Evolutionary conservation across 2,797 vertebrate genomes (phyloP), one percentile per base, ranked within the genome.

Genomic region (Liasis olivaceus): DNA sequence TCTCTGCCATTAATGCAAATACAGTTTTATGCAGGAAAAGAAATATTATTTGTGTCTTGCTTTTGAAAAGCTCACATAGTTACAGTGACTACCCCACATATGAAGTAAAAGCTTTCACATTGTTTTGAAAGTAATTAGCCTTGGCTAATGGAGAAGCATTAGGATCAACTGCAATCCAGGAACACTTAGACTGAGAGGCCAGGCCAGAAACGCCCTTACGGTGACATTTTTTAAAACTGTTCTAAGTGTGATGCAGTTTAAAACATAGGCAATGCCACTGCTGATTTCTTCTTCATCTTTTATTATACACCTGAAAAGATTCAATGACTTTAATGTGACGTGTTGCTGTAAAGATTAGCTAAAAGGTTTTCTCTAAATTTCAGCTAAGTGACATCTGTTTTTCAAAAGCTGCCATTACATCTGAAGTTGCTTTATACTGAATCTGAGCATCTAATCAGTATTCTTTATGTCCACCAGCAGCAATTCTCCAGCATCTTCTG

Each of bases 71-170:
- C 91, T 95, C 88, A 7, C 0, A 84, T 0, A 31, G 3, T 2
- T 90, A 0, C 51, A 84, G 85, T 90, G 87, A 0, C 26, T 0
- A 95, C 89, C 89, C 4, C 91, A 62, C 2, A 91, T 58, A 15
- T 93, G 90, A 64, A 60, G 26, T 60, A 54, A 95, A 96, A 93
- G 6, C 60, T 93, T 95, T 94, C 22, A 92, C 84, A 72, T 77
- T 91, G 47, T 93, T 94, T 42, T 91, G 31, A 93, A 95, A 96
- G 93, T 95, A 59, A 95, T 7, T 87, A 36, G 28, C 63, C 3
- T 93, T 1, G 2, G 0, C 0, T 89, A 93, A 93, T 91, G 85
- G 20, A 56, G 42, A 63, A 91, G 9, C 56, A 13, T 31, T 90
- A 59, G 26, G 85, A 69, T 89, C 24, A 84, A 20, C 56, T 90